Evolutionary conservation across 2,888 invertebrate genomes (phyloP).

Genomic region (Cephus pulcher): DNA sequence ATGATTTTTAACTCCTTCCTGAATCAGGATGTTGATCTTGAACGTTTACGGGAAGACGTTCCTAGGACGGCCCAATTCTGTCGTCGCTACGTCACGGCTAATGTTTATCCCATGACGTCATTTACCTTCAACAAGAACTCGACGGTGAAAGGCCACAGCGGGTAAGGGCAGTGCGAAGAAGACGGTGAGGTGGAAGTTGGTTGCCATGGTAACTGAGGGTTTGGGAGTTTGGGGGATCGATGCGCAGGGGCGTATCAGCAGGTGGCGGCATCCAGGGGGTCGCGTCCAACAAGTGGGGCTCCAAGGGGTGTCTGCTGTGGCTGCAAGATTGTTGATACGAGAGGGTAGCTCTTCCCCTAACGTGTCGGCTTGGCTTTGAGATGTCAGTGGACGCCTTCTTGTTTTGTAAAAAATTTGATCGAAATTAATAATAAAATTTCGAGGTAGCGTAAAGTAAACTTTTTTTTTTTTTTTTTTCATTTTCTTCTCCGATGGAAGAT

Average conservation of each 20-base stretch:
- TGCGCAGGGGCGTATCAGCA: conserved; percentile 65
- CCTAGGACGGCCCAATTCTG: no score
- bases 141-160: conserved; percentile 25
- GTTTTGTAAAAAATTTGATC: no score
- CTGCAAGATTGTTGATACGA: conserved; percentile 30
- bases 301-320: conserved; percentile 23
- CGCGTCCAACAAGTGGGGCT: conserved; percentile 59
- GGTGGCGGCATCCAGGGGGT: conserved; percentile 44
- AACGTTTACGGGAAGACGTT: no score
- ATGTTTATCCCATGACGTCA: conserved; percentile 52
- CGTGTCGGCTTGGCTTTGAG: neutral
- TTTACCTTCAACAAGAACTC: conserved; percentile 15
- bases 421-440: no score
- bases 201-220: conserved; percentile 46
- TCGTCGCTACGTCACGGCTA: conserved; percentile 32
- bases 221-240: conserved; percentile 58
- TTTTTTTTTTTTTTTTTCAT: no score
- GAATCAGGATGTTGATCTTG: no score
- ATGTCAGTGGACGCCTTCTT: no score
- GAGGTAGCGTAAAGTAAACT: no score
- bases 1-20: no score
- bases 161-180: conserved; percentile 16
- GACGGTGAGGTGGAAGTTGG: conserved; percentile 44
- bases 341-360: conserved; percentile 7
- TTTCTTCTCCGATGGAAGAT: no score